Percentiles rank a stretch among this genome's conserved stretches.
Evolutionary conservation across 2,797 vertebrate species (phyloP).

Genomic region (Varecia variegata): DNA sequence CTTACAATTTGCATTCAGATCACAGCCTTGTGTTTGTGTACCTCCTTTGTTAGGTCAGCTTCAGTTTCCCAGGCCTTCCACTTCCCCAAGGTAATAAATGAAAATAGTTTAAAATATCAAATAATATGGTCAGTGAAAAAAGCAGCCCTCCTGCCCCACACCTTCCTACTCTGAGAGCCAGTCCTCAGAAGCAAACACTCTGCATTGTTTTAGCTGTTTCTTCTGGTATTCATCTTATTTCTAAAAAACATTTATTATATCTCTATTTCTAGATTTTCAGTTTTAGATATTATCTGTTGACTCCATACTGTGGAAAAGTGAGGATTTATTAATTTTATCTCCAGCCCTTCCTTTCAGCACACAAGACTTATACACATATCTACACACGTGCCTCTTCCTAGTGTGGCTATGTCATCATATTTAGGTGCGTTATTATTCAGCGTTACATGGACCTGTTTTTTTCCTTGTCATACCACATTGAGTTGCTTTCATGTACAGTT

Average conservation of each 20-base stretch:
- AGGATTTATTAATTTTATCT: background rate
- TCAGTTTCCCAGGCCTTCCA: background rate
- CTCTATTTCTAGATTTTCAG: background rate
- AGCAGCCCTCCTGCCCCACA: background rate
- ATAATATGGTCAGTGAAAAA: background rate
- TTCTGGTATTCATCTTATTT: background rate
- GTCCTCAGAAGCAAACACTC: background rate
- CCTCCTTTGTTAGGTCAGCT: background rate
- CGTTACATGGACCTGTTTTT: background rate
- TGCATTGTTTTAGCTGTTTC: background rate
- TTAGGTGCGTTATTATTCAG: background rate
- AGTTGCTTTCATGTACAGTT: background rate
- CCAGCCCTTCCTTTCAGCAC: background rate
- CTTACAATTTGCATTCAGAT: background rate
- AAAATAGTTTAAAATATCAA: background rate
- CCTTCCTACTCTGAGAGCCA: background rate
- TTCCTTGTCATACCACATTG: background rate
- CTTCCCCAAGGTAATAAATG: background rate
- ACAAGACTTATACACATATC: rapidly evolving
- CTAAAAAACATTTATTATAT: background rate
- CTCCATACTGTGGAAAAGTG: background rate
- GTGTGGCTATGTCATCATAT: no score
- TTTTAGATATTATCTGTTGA: background rate
- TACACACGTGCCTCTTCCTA: background rate
- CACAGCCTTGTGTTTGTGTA: background rate